Evolutionary conservation across 2,113 vertebrate species (phyloP), one percentile per base, ranked within the genome.

Genomic region (Pangasianodon gigas): DNA sequence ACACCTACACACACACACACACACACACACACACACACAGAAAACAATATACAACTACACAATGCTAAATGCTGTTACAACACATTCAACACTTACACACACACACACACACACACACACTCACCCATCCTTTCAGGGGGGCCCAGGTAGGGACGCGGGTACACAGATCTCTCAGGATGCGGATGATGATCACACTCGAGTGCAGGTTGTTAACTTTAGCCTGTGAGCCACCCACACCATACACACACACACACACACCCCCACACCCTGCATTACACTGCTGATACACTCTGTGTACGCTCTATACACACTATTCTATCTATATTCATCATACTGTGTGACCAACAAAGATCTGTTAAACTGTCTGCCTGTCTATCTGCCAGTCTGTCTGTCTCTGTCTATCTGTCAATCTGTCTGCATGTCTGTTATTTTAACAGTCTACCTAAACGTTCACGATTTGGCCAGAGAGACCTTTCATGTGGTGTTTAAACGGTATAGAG

Each of bases 101-200:
- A 41, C 19, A 48, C 2, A 83, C 19, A 83, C 4, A 80, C 13
- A 65, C 1, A 46, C 18, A 84, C 2, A 6, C 24, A 90, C 96
- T 97, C 96, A 99, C 98, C 98, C 98, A 99, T 97, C 98, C 98
- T 91, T 97, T 92, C 32, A 99, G 96, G 0, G 98, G 98, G 0
- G 96, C 95, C 98, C 98, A 99, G 44, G 97, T 97, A 19, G 98
- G 97, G 54, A 99, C 96, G 0, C 98, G 97, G 14, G 97, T 97
- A 91, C 98, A 99, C 21, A 99, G 95, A 89, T 99, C 98, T 88
- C 98, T 97, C 93, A 99, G 94, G 92, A 99, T 96, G 41, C 98
- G 97, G 92, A 99, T 98, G 84, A 99, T 97, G 32, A 99, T 95
- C 91, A 99, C 96, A 0, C 97, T 98, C 0, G 97, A 99, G 94